Evolutionary conservation across 2,797 vertebrate genomes (phyloP), one percentile per base, ranked within the genome.

Genomic region (Strix occidentalis): DNA sequence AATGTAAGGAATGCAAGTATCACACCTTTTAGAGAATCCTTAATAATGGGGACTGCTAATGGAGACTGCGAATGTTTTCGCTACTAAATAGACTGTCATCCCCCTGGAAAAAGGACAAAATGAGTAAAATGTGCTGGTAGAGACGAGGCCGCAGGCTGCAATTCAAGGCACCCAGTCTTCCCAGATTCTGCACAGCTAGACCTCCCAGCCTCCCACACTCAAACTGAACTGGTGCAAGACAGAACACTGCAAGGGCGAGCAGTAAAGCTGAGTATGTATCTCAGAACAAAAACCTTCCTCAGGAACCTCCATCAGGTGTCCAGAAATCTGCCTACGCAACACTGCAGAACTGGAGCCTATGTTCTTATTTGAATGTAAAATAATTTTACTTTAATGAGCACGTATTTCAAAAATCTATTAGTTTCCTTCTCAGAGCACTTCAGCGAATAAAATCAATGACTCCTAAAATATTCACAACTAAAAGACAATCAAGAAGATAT

Each of bases 381-480:
- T 17, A 74, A 45, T 84, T 61, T 76, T 41, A 65, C 33, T 74
- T 85, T 60, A 82, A 68, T 28, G 9, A 93, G 29, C 4, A 13
- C 13, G 5, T 80, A 65, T 85, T 94, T 87, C 57, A 87, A 87
- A 94, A 95, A 48, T 65, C 46, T 72, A 13, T 60, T 81, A 1
- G 11, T 81, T 76, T 84, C 31, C 66, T 84, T 84, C 75, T 87
- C 48, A 51, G 69, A 92, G 63, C 51, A 60, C 53, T 81, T 85
- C 53, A 84, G 56, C 0, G 0, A 82, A 80, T 39, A 70, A 25
- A 60, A 76, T 78, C 71, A 89, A 64, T 71, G 91, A 58, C 69
- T 88, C 84, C 77, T 91, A 88, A 96, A 92, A 92, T 89, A 93
- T 61, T 93, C 89, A 92, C 61, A 84, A 66, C 29, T 81, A 50